These are phyloP conservation scores for Tokudaia tokunoshimensis DNA, from an alignment of 2,797 vertebrate genomes.

Conservation along the genomic window DNA sequence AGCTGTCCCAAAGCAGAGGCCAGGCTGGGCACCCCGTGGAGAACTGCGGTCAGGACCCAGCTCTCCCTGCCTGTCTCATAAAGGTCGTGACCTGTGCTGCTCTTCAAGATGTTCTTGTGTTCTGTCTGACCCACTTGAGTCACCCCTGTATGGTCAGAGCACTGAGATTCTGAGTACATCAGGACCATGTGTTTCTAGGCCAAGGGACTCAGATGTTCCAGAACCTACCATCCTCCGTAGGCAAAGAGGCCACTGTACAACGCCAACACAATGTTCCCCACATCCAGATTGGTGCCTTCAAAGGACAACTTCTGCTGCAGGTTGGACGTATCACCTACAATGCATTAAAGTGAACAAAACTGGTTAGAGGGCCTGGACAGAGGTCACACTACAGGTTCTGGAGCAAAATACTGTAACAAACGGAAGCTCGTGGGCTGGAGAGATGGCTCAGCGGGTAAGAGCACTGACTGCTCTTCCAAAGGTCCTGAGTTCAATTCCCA, in stretches of 20 bases:
- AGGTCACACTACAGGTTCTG: not conserved
- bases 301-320: conserved; percentile 94
- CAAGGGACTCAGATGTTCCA: fast-evolving
- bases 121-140: not conserved
- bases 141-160: fast-evolving
- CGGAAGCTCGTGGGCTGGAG: fast-evolving
- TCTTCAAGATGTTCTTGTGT: no score
- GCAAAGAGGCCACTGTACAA: conserved; percentile 98
- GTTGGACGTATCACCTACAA: conserved; percentile 88
- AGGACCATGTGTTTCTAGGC: not conserved
- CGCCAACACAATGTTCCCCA: conserved; percentile 96
- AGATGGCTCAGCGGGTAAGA: no score
- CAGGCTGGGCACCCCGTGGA: not conserved
- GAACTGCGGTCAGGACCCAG: not conserved
- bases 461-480: no score
- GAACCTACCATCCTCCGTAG: conserved; percentile 96
- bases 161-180: not conserved
- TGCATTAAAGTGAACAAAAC: conserved; percentile 18
- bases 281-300: conserved; percentile 91
- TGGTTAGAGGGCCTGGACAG: not conserved
- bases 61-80: not conserved
- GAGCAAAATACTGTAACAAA: not conserved
- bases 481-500: no score
- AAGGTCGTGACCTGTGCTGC: not conserved
- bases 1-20: not conserved